phyloP scores from a whole-genome alignment of 2,113 vertebrate genomes.

The Tragelaphus buxtoni region DNA sequence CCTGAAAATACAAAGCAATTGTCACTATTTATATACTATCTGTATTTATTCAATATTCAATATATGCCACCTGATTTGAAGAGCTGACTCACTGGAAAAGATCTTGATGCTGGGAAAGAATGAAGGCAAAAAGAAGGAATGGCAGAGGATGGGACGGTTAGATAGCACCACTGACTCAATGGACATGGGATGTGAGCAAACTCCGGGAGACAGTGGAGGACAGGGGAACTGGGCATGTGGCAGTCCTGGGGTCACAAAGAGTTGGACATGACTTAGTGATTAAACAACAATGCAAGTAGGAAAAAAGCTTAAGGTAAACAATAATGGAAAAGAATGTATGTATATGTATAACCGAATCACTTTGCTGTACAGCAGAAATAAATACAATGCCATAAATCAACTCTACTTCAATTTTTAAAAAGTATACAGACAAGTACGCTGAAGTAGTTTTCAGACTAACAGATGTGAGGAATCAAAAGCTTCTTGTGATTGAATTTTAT shows the following conservation, averaged over 20 bases:
- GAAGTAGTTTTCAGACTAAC: not conserved
- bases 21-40: not conserved
- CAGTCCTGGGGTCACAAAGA: not conserved
- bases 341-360: not conserved
- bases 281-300: not conserved
- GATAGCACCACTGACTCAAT: not conserved
- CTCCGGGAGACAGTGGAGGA: not conserved
- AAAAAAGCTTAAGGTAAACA: not conserved
- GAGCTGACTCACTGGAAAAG: not conserved
- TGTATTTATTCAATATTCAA: not conserved
- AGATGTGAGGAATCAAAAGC: not conserved
- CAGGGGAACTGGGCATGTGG: not conserved
- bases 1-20: conserved; percentile 76
- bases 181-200: not conserved
- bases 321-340: not conserved
- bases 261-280: not conserved
- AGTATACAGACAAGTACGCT: not conserved
- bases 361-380: not conserved
- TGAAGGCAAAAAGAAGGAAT: not conserved
- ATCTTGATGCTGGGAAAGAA: not conserved
- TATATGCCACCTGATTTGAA: not conserved
- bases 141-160: not conserved
- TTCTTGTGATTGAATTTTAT: not conserved
- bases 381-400: not conserved
- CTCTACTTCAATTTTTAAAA: not conserved